Evolutionary conservation across 1,140 invertebrate species (phyloP).

Genomic region (Reticulitermes speratus): DNA sequence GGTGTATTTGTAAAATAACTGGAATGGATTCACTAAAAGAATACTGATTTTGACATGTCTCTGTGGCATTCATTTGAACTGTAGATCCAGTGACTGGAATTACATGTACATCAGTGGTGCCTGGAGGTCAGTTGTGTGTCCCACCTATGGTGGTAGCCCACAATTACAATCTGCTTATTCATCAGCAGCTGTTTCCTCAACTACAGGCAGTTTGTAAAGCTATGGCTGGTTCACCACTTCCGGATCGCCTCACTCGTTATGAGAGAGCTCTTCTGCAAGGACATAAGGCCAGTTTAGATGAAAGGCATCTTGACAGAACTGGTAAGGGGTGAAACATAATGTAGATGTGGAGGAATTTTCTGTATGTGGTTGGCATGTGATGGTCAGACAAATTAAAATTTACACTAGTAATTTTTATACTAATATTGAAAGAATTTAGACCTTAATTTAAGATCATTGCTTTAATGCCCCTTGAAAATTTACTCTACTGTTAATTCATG

Average conservation of each 20-base stretch:
- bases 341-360: too few relatives aligned
- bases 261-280: constrained; percentile 59
- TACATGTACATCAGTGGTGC: constrained; percentile 44
- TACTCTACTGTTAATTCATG: too few relatives aligned
- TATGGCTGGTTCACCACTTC: constrained; percentile 47
- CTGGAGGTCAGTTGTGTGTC: constrained; percentile 39
- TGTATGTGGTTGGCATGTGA: too few relatives aligned
- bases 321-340: not conserved
- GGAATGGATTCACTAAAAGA: too few relatives aligned
- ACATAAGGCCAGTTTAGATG: constrained; percentile 46
- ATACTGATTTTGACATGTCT: not conserved
- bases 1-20: too few relatives aligned
- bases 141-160: constrained; percentile 59
- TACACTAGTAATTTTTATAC: too few relatives aligned
- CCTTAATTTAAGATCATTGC: too few relatives aligned
- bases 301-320: constrained; percentile 35
- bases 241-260: constrained; percentile 50
- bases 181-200: constrained; percentile 72
- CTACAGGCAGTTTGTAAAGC: constrained; percentile 38
- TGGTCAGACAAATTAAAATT: too few relatives aligned
- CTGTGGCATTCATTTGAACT: not conserved
- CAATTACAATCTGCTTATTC: constrained; percentile 80
- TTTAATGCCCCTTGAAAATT: too few relatives aligned
- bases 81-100: constrained; percentile 67
- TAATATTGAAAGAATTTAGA: too few relatives aligned